phyloP scores from a whole-genome alignment of 2,797 vertebrate species.

The Synanceia verrucosa region DNA sequence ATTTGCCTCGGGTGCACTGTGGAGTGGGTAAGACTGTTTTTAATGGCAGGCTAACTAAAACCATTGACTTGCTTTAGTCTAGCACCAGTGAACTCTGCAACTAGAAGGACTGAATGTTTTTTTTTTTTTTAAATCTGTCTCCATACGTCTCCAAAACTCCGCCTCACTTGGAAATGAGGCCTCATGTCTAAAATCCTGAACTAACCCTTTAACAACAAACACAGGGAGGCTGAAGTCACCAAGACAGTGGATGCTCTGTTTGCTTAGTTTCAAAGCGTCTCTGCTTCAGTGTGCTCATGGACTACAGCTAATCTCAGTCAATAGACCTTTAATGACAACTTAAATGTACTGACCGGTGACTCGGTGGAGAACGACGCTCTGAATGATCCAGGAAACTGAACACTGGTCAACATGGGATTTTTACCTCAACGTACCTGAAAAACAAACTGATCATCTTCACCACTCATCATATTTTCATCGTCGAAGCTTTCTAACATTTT shows the following conservation, averaged over 20 bases:
- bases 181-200: no score
- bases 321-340: slow-evolving; percentile 23
- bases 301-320: slow-evolving; percentile 30
- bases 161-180: no score
- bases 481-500: slow-evolving; percentile 84
- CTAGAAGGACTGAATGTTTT: no score
- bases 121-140: no score
- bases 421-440: background rate
- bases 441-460: slow-evolving; percentile 79
- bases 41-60: no score
- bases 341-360: slow-evolving; percentile 76
- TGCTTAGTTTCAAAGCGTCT: slow-evolving; percentile 22
- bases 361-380: slow-evolving; percentile 86
- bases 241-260: slow-evolving; percentile 7
- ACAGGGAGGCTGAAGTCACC: slow-evolving; percentile 3
- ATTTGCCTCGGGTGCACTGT: no score
- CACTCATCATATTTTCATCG: slow-evolving; percentile 84
- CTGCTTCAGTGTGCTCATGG: slow-evolving; percentile 13
- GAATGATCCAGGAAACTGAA: slow-evolving; percentile 83
- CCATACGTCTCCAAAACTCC: no score
- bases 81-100: no score
- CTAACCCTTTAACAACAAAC: background rate
- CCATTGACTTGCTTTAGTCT: no score
- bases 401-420: background rate
- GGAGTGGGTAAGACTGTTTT: no score